Conservation (phyloP, 2,797 vertebrate species). For the Sebastes miniatus region DNA sequence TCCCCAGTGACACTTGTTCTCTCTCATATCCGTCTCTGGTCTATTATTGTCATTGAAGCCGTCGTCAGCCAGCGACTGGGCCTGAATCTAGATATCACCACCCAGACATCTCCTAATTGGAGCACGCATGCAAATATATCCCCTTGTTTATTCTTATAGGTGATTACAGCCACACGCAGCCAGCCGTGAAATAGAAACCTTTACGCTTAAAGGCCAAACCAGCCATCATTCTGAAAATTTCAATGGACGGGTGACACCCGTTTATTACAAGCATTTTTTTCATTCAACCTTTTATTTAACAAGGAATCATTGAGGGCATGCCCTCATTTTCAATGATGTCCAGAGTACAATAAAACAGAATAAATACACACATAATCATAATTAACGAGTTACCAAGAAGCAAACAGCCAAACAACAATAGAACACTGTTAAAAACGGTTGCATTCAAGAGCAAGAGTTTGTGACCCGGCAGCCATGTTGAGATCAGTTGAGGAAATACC, state of each 20-base stretch:
- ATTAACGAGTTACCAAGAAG: too few species aligned
- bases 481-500: too few species aligned
- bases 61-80: neutral
- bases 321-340: too few species aligned
- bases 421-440: too few species aligned
- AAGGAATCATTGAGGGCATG: too few species aligned
- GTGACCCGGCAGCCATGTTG: too few species aligned
- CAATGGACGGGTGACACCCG: neutral
- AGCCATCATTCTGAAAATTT: slow-evolving; percentile 14
- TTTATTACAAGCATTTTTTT: neutral
- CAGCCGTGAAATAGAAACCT: slow-evolving; percentile 55
- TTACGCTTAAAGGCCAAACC: slow-evolving; percentile 20
- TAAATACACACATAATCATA: too few species aligned
- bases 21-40: slow-evolving; percentile 36
- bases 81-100: slow-evolving; percentile 35
- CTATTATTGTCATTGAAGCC: slow-evolving; percentile 29
- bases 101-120: slow-evolving; percentile 51
- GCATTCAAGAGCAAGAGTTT: too few species aligned
- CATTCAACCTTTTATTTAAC: too few species aligned
- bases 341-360: too few species aligned
- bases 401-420: too few species aligned
- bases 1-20: slow-evolving; percentile 38
- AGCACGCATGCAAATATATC: slow-evolving; percentile 34
- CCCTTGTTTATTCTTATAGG: slow-evolving; percentile 51
- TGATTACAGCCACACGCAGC: slow-evolving; percentile 38